These are phyloP conservation scores for Myodes glareolus DNA, from an alignment of 2,113 vertebrate genomes.

Conservation along the genomic window DNA sequence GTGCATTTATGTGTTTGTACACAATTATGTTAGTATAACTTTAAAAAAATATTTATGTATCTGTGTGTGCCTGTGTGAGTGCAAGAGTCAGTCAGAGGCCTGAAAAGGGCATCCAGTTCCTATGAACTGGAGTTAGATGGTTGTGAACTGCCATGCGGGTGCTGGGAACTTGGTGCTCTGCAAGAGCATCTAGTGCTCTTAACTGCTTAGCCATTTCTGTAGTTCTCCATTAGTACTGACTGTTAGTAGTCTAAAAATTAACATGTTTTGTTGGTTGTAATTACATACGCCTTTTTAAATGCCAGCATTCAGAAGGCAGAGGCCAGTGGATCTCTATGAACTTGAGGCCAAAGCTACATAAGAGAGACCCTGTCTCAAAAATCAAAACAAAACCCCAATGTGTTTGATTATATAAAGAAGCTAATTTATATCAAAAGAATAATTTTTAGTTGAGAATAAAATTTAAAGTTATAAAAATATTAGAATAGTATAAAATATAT, in stretches of 20 bases:
- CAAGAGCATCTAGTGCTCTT: background rate
- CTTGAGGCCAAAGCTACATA: background rate
- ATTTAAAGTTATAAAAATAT: background rate
- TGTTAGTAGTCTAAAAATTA: slow-evolving; percentile 1
- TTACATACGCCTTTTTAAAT: background rate
- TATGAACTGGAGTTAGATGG: background rate
- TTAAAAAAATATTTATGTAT: background rate
- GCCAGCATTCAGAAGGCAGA: background rate
- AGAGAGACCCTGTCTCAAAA: background rate
- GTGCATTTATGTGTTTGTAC: background rate
- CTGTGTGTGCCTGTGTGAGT: background rate
- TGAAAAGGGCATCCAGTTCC: background rate
- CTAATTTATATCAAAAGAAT: background rate
- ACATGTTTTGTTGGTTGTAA: background rate
- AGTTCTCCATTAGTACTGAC: background rate
- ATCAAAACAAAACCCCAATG: background rate
- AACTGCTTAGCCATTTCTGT: background rate
- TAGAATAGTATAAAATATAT: background rate
- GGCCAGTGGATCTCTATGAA: background rate
- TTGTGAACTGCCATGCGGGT: background rate
- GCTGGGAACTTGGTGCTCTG: background rate
- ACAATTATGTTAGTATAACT: background rate
- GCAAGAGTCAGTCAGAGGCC: background rate
- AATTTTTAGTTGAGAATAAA: background rate
- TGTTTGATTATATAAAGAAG: background rate